Evolutionary conservation across 2,113 vertebrate genomes (phyloP), one percentile per base, ranked within the genome.

Genomic region (Athene cunicularia): DNA sequence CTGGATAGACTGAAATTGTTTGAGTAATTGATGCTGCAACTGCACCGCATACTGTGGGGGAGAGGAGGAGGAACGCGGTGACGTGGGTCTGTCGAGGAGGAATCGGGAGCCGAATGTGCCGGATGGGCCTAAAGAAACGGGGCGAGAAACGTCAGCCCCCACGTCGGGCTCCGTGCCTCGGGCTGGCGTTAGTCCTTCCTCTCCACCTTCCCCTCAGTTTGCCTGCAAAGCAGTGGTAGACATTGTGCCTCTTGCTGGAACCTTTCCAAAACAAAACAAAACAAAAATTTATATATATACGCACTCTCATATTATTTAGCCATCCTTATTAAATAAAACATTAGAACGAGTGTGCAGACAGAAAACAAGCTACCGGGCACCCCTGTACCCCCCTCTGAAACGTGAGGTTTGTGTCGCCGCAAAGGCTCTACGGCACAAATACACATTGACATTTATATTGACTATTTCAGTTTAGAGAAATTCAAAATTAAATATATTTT

Each of bases 1-100:
- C 87, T 97, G 97, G 98, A 97, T 98, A 97, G 98, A 98, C 96
- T 98, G 98, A 97, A 98, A 98, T 97, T 94, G 98, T 96, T 97
- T 93, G 97, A 97, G 98, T 98, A 98, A 98, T 98, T 98, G 98
- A 96, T 97, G 89, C 98, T 95, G 96, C 96, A 88, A 37, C 90
- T 85, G 94, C 11, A 80, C 62, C 95, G 72, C 10, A 8, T 12
- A 8, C 86, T 60, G 84, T 15, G 45, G 89, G 62, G 43, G n/a
- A 43, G 17, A 15, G 15, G 94, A 64, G 89, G 88, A 84, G 86
- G 80, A 75, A 43, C 62, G 27, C 1, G 6, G 80, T 37, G 23
- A 41, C 1, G 16, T 17, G 62, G 70, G 27, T 77, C 56, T 49
- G 67, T 24, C 17, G 63, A 47, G 37, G 37, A 49, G 80, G 75